Evolutionary conservation across 2,113 vertebrate species (phyloP).

Genomic region (Lycaon pictus): DNA sequence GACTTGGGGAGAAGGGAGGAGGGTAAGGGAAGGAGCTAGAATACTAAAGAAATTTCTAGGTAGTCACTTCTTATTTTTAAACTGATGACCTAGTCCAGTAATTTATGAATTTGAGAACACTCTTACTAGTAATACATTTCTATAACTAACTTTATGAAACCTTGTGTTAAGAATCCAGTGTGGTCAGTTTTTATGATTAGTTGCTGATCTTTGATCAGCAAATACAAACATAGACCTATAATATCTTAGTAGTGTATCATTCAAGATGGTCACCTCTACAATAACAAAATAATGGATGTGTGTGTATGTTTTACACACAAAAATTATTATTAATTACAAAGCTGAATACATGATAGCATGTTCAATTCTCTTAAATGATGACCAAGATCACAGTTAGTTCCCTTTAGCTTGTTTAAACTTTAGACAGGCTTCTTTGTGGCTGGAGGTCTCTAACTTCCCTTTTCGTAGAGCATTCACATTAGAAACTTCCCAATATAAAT

Average conservation of each 20-base stretch:
- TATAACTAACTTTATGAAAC: background rate
- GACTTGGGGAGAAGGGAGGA: rapidly evolving
- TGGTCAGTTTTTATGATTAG: background rate
- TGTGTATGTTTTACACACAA: background rate
- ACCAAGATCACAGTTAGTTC: background rate
- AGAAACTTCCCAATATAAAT: background rate
- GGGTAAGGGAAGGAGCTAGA: rapidly evolving
- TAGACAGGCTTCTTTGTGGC: background rate
- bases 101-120: background rate
- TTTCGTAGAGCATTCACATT: background rate
- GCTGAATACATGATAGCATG: background rate
- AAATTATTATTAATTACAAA: background rate
- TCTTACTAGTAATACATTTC: background rate
- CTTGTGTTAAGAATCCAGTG: background rate
- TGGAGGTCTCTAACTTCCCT: background rate
- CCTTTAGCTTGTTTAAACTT: background rate
- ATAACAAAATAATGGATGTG: background rate
- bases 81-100: background rate
- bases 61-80: background rate
- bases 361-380: background rate
- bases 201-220: background rate
- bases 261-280: background rate
- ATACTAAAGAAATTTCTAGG: background rate
- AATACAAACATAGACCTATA: background rate
- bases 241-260: background rate